Percentiles rank a stretch among this genome's conserved stretches.
These are phyloP conservation scores for Spea bombifrons DNA, from an alignment of 2,113 vertebrate genomes.

Conservation along the genomic window DNA sequence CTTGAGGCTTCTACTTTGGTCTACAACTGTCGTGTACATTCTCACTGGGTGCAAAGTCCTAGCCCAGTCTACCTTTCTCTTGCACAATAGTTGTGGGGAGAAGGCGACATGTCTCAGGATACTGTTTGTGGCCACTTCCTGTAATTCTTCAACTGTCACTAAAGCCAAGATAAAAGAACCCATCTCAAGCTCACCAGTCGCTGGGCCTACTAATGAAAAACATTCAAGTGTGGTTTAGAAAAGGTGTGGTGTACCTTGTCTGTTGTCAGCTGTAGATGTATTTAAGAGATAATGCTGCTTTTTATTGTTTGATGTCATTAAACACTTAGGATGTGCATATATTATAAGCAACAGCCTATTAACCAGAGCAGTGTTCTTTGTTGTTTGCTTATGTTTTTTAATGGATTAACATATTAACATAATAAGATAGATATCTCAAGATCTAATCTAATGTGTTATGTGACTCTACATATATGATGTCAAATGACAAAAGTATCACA, in stretches of 20 bases:
- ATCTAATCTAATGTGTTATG: too few relatives aligned
- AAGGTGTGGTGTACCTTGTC: conserved; percentile 2
- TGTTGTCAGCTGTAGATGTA: too few relatives aligned
- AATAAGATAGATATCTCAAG: too few relatives aligned
- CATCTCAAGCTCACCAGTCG: neutral
- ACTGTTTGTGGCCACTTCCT: conserved; percentile 42
- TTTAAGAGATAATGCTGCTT: too few relatives aligned
- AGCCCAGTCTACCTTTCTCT: conserved; percentile 12
- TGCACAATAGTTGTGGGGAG: conserved; percentile 28
- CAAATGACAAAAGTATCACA: too few relatives aligned
- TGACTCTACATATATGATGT: too few relatives aligned
- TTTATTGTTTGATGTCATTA: too few relatives aligned
- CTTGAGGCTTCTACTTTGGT: neutral
- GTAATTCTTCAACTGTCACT: conserved; percentile 18
- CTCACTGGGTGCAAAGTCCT: neutral
- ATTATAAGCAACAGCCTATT: too few relatives aligned
- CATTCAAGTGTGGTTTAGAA: conserved; percentile 19
- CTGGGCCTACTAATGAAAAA: neutral
- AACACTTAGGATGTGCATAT: too few relatives aligned
- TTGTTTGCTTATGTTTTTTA: too few relatives aligned
- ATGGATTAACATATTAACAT: too few relatives aligned
- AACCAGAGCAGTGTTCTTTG: too few relatives aligned
- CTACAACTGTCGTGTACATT: neutral
- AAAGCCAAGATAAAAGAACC: neutral
- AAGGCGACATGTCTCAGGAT: conserved; percentile 19